These are phyloP conservation scores for Rhinoraja longicauda DNA, from an alignment of 2,797 vertebrate species.

Conservation along the genomic window DNA sequence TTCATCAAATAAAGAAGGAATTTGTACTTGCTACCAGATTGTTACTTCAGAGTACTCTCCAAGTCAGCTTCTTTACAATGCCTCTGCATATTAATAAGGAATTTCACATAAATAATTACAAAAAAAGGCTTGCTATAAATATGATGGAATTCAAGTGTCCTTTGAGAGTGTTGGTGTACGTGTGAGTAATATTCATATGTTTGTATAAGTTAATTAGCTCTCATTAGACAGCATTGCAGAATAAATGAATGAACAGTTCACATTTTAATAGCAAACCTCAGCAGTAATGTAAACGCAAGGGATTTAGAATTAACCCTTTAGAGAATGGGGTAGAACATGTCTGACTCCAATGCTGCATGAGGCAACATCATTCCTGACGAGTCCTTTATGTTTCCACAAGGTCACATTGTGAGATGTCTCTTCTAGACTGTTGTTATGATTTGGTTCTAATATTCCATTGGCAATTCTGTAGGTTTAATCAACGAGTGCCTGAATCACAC, in stretches of 20 bases:
- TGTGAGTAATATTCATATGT: slow-evolving; percentile 30
- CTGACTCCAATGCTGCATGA: not conserved
- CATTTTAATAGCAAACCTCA: not conserved
- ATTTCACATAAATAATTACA: slow-evolving; percentile 35
- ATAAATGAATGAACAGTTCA: not conserved
- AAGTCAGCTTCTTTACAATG: not conserved
- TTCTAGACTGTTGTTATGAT: not conserved
- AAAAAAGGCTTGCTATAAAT: slow-evolving; percentile 29
- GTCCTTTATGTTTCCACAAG: not conserved
- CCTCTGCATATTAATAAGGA: not conserved
- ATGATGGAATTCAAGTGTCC: slow-evolving; percentile 33
- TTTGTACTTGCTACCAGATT: slow-evolving; percentile 5
- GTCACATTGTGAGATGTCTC: not conserved
- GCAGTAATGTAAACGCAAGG: not conserved
- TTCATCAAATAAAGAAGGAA: slow-evolving; percentile 28
- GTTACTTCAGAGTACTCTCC: not conserved
- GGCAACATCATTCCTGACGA: not conserved
- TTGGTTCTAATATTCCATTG: not conserved
- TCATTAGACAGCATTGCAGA: slow-evolving; percentile 32
- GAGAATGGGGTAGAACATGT: not conserved
- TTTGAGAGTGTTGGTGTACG: not conserved
- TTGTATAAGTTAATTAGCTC: slow-evolving; percentile 37
- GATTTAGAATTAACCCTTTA: not conserved
- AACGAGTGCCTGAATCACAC: not conserved
- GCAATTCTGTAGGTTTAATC: not conserved